Base-by-base conservation (phyloP, 2,888 invertebrate species). In the Ypsolopha scabrella region DNA sequence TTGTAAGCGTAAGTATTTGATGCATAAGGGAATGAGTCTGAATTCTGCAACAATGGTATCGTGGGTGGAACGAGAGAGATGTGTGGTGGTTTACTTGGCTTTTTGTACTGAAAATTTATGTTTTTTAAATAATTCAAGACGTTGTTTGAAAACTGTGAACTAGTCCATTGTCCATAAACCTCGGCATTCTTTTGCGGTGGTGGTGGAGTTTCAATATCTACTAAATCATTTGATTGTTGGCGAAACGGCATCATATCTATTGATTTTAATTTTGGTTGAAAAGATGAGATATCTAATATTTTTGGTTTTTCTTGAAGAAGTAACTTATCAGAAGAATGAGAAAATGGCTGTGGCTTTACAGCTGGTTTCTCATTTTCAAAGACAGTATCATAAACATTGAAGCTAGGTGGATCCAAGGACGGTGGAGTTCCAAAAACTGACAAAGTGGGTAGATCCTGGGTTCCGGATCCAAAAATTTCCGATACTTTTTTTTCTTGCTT, bases 81-180 rank as follows among this genome's bases (percentile, higher is more conserved):
- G 11, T 9, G 3, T n/a, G 9, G 9, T 39, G 11, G 9, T 59
- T 66, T 75, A 47, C 60, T 70, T n/a, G 61, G 56, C 37, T 72
- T 70, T 53, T 59, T 70, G 7, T 65, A 62, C 41, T 72, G 63
- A 46, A 67, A 65, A 52, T 79, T 77, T 1, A 73, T 74, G 52
- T 63, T 75, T 67, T 80, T 82, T 0, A 86, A 57, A 58, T 80
- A 80, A 64, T 80, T 76, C 55, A 83, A 65, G 24, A 83, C 81
- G 52, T 60, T 77, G 1, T 73, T 73, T 9, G 80, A 80, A 60
- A 76, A 81, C 58, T 75, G 78, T 1, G 80, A 73, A 59, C 73
- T 72, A 7, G 75, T 74, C 80, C 80, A 80, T 56, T 81, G 80
- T 2, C 79, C 79, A 52, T 76, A 80, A 8, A 75, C 71, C 57